phyloP scores from a whole-genome alignment of 2,797 vertebrate species.

The Serranus cabrilla region DNA sequence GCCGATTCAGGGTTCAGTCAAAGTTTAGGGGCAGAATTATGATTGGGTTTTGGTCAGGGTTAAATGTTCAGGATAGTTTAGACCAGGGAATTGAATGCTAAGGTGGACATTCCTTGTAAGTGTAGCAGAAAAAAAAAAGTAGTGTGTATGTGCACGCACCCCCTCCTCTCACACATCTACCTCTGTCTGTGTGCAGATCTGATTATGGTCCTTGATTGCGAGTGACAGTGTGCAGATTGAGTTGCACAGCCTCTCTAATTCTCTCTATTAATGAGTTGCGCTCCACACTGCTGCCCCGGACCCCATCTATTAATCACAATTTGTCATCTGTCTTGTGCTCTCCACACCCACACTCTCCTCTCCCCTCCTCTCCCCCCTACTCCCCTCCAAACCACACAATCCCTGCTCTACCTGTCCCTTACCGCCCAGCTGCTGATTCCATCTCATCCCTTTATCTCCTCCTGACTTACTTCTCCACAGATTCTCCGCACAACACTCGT shows the following conservation, averaged over 20 bases:
- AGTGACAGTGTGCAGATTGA: constrained; percentile 87
- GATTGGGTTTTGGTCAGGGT: constrained; percentile 19
- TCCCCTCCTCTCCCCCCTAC: not conserved
- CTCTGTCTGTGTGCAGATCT: constrained; percentile 76
- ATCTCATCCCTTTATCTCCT: constrained; percentile 51
- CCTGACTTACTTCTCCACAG: constrained; percentile 39
- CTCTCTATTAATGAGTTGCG: constrained; percentile 86
- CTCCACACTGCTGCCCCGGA: constrained; percentile 84
- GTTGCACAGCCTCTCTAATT: constrained; percentile 85
- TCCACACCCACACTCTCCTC: constrained; percentile 32
- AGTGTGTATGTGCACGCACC: constrained; percentile 34
- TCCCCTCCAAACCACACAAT: constrained; percentile 25
- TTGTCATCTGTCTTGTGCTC: constrained; percentile 82
- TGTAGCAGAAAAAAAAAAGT: not conserved
- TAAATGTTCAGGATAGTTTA: constrained; percentile 46
- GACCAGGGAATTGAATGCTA: constrained; percentile 3
- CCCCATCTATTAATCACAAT: constrained; percentile 87
- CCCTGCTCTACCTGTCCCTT: constrained; percentile 56
- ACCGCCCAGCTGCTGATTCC: constrained; percentile 45
- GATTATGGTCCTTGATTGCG: constrained; percentile 82
- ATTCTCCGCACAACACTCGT: constrained; percentile 40
- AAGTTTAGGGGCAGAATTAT: constrained; percentile 30
- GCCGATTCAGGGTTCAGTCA: constrained; percentile 8
- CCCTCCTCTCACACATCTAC: constrained; percentile 41
- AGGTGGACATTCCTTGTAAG: constrained; percentile 27